A percentile compares a stretch with the other conserved stretches of the same genome.
Evolutionary conservation across 2,113 vertebrate genomes (phyloP).

Genomic region (Epinephelus moara): DNA sequence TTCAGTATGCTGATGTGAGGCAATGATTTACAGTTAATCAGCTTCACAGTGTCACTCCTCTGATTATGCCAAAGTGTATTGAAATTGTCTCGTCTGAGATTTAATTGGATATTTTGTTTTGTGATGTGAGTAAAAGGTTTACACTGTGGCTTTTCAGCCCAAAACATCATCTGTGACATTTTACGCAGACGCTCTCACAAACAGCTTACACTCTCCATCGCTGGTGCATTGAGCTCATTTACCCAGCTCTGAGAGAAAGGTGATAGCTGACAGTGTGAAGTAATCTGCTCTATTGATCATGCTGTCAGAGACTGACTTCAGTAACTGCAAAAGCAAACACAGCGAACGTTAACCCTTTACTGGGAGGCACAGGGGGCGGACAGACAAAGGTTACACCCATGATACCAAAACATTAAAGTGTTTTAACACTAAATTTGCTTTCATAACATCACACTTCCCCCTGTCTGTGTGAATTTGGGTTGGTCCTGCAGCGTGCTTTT

Average conservation of each 20-base stretch:
- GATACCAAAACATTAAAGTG: slow-evolving; percentile 3
- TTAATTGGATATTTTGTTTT: slow-evolving; percentile 20
- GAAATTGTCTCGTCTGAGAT: not conserved
- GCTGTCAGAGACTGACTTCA: slow-evolving; percentile 80
- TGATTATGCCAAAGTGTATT: not conserved
- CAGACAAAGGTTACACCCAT: slow-evolving; percentile 15
- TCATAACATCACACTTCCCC: slow-evolving; percentile 21
- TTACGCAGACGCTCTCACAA: slow-evolving; percentile 24
- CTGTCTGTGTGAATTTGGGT: slow-evolving; percentile 43
- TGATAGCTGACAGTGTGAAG: slow-evolving; percentile 86
- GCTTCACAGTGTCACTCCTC: slow-evolving; percentile 12
- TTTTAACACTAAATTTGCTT: slow-evolving; percentile 21
- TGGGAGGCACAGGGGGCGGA: slow-evolving; percentile 12
- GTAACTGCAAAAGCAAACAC: slow-evolving; percentile 79
- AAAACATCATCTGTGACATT: slow-evolving; percentile 20
- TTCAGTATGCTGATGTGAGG: slow-evolving; percentile 51
- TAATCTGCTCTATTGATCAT: slow-evolving; percentile 86
- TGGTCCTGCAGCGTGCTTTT: slow-evolving; percentile 52
- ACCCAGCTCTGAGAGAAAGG: slow-evolving; percentile 81
- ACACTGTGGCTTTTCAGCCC: slow-evolving; percentile 6
- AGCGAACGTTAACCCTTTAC: slow-evolving; percentile 77
- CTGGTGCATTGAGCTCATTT: slow-evolving; percentile 69
- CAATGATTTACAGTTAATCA: slow-evolving; percentile 49
- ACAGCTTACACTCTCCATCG: slow-evolving; percentile 38
- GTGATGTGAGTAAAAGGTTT: not conserved